Percentiles rank a stretch among this genome's conserved stretches.
Evolutionary conservation across 1,140 invertebrate species (phyloP).

Genomic region (Aphis craccivora): DNA sequence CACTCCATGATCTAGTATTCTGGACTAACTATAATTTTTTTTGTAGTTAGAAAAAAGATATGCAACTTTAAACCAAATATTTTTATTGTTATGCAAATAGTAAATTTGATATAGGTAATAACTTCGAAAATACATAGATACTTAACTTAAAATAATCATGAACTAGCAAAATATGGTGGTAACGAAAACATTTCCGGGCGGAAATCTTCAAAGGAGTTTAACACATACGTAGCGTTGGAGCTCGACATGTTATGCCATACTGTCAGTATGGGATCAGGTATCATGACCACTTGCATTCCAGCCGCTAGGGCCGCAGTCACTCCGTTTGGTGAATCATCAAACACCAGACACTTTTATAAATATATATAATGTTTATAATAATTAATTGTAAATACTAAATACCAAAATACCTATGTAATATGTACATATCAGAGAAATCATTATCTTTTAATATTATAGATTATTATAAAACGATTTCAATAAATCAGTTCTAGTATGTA

Average conservation of each 20-base stretch:
- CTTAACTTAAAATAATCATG: not conserved
- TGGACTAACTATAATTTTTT: too few relatives aligned
- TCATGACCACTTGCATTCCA: slow-evolving; percentile 89
- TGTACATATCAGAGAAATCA: not conserved
- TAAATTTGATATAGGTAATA: not conserved
- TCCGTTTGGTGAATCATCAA: slow-evolving; percentile 92
- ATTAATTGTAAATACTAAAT: not conserved
- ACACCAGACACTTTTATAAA: slow-evolving; percentile 76
- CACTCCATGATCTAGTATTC: too few relatives aligned
- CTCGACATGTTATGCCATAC: slow-evolving; percentile 65
- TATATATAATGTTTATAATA: slow-evolving; percentile 65
- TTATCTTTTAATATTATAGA: not conserved
- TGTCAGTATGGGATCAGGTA: slow-evolving; percentile 77
- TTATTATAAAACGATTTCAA: not conserved
- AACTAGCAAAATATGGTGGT: slow-evolving; percentile 67
- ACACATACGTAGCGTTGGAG: slow-evolving; percentile 74
- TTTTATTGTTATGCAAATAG: not conserved
- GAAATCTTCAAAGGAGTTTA: slow-evolving; percentile 81
- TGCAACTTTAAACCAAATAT: not conserved
- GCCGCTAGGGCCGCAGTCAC: slow-evolving; percentile 81
- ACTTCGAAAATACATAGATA: not conserved
- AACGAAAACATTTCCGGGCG: slow-evolving; percentile 85
- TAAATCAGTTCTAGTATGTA: not conserved
- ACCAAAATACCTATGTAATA: not conserved
- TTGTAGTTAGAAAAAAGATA: too few relatives aligned